These are phyloP conservation scores for Miichthys miiuy DNA, from an alignment of 2,797 vertebrate species.

Conservation along the genomic window DNA sequence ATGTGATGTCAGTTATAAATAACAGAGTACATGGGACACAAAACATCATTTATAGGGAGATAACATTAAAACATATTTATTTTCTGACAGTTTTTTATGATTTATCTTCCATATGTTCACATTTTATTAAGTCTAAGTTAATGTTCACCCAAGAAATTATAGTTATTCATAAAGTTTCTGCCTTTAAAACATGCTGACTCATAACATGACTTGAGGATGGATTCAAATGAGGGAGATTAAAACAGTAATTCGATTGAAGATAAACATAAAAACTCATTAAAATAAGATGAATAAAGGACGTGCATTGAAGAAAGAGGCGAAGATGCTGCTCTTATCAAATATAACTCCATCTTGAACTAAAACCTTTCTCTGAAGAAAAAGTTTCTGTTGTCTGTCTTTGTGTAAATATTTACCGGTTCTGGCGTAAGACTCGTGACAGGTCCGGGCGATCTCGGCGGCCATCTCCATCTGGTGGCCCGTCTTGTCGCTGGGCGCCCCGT, in stretches of 20 bases:
- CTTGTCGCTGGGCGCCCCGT: constrained; percentile 89
- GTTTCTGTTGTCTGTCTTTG: accelerated
- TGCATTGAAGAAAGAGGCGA: too few relatives aligned
- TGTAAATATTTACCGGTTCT: constrained; percentile 86
- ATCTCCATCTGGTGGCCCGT: constrained; percentile 94
- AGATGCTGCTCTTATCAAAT: not conserved
- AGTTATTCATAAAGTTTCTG: constrained; percentile 2
- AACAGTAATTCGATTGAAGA: not conserved
- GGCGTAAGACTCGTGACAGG: constrained; percentile 96
- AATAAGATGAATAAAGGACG: not conserved
- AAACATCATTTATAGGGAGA: too few relatives aligned
- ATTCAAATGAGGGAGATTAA: constrained; percentile 15
- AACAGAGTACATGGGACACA: too few relatives aligned
- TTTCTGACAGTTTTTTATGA: too few relatives aligned
- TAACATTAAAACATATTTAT: not conserved
- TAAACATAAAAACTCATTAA: constrained; percentile 15
- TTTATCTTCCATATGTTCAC: too few relatives aligned
- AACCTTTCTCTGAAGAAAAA: too few relatives aligned
- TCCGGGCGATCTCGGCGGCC: constrained; percentile 94
- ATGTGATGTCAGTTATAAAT: too few relatives aligned
- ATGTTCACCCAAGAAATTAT: too few relatives aligned
- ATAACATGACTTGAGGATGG: not conserved
- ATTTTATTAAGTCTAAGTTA: too few relatives aligned
- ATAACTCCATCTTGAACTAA: too few relatives aligned
- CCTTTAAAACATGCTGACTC: constrained; percentile 7